Base-by-base conservation (phyloP, 2,888 invertebrate genomes). In the Baccha elongata region DNA sequence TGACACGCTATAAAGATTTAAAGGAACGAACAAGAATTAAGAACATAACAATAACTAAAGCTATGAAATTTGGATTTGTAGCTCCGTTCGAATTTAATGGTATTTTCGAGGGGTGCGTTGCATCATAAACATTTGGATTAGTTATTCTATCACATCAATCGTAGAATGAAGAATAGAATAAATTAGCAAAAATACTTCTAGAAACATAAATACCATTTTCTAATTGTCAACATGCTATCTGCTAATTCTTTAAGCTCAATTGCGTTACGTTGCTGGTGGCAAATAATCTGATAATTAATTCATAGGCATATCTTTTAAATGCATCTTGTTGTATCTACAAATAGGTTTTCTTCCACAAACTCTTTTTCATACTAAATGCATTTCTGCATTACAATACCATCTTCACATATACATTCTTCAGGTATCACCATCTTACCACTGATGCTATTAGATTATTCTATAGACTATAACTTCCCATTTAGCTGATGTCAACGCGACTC, bases 401-500 rank as follows among this genome's bases (percentile, higher is more conserved):
- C 19, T n/a, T 11, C 50, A 29, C 37, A 23, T 23, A 4, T 5
- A 32, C 21, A 10, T n/a, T 2, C 44, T 7, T 19, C 79, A 65
- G 68, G 72, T 65, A 73, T 3, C 8, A 44, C 68, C 29, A 23
- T 50, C 19, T 23, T 29, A 37, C 17, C 10, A 6, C 62, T 11
- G 3, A 15, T 8, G 32, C 55, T 48, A 58, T n/a, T n/a, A n/a
- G n/a, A n/a, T n/a, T n/a, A n/a, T 52, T 35, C 29, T 32, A 32
- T 32, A 8, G 42, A 64, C 78, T 64, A 78, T 83, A 83, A 83
- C 52, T 83, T 83, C 83, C 78, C 83, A 83, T 83, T 83, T 83
- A 55, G 68, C 67, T 73, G 68, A 78, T 78, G 83, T 83, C 83
- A 68, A 71, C 60, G 78, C 78, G 72, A 78, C 72, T 83, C 78